A percentile compares a stretch with the other conserved stretches of the same genome.
Evolutionary conservation across 2,888 invertebrate species (phyloP).

Genomic region (Palloptera scutellata): DNA sequence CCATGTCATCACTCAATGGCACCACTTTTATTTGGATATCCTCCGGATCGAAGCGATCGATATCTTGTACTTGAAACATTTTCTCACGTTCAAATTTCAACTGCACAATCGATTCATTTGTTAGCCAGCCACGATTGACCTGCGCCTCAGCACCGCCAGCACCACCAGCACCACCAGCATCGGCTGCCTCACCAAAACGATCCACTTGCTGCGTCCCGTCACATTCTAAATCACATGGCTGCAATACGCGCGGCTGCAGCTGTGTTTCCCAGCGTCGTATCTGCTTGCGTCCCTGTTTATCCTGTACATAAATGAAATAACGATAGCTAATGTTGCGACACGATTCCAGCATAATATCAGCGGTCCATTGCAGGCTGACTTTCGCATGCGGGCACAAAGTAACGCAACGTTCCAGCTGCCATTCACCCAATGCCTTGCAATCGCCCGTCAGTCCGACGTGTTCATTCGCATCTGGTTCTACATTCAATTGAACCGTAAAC

Average conservation of each 20-base stretch:
- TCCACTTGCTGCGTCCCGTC: conserved; percentile 1
- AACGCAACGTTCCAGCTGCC: conserved; percentile 72
- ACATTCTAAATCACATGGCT: conserved; percentile 10
- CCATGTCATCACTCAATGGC: conserved; percentile 41
- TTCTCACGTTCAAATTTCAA: conserved; percentile 79
- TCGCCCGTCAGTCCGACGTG: conserved; percentile 76
- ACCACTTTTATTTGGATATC: conserved; percentile 65
- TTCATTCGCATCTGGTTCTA: conserved; percentile 69
- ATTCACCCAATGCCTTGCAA: conserved; percentile 74
- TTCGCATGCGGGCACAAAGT: conserved; percentile 48
- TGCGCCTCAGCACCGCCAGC: conserved; percentile 41
- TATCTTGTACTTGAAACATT: conserved; percentile 68
- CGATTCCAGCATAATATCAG: conserved; percentile 68
- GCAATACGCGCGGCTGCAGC: conserved; percentile 67
- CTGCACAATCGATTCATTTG: conserved; percentile 78
- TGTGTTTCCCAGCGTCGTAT: conserved; percentile 60
- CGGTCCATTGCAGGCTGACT: conserved; percentile 68
- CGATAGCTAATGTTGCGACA: conserved; percentile 66
- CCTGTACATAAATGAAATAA: conserved; percentile 57
- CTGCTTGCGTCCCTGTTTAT: conserved; percentile 54
- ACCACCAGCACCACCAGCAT: too few species aligned
- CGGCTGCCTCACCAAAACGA: conserved; percentile 24
- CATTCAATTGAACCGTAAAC: conserved; percentile 61
- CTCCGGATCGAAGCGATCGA: conserved; percentile 66
- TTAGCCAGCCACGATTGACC: conserved; percentile 85